Base-by-base conservation (phyloP, 2,113 vertebrate genomes). In the Sardina pilchardus region DNA sequence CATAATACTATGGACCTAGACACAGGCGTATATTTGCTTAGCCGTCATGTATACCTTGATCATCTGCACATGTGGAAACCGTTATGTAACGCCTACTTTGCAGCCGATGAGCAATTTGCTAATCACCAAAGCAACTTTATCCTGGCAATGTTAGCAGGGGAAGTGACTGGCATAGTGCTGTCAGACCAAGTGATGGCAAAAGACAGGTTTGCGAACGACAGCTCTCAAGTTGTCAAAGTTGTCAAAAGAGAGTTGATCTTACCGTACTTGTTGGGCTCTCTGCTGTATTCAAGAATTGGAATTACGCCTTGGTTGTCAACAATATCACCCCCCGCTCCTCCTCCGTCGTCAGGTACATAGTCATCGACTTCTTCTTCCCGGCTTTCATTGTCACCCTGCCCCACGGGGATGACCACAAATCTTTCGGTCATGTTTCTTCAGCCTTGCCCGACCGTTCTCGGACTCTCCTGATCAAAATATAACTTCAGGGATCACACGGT, bases 201-300 rank as follows among this genome's bases (percentile, higher is more conserved):
- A 24, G 21, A 75, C 42, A 53, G 45, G 21, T 21, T 48, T 71
- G 26, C 17, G 5, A 85, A 16, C 34, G 36, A 50, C 39, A n/a
- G 83, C 17, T 21, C 63, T 71, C 19, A 83, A 56, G 48, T 39
- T 59, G 39, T 44, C 56, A 43, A 42, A 34, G 21, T 45, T 36
- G 43, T 48, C 59, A 34, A 83, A 42, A 43, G 50, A 26, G n/a
- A 45, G 5, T 21, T 30, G 14, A 19, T 88, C 92, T 91, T 86
- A 95, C 95, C 95, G 89, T 95, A 96, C 92, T 93, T 95, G 88
- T 94, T 95, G 4, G 95, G 95, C 86, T 96, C 95, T 47, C 95
- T 90, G 90, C 89, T 94, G 91, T 96, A 96, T 90, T 93, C 88
- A 84, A 96, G 91, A 83, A 96, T 95, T 1, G 94, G 94, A 6